Percentiles rank a stretch among this genome's conserved stretches.
Evolutionary conservation across 1,140 invertebrate species (phyloP).

Genomic region (Tetraneura akinire): DNA sequence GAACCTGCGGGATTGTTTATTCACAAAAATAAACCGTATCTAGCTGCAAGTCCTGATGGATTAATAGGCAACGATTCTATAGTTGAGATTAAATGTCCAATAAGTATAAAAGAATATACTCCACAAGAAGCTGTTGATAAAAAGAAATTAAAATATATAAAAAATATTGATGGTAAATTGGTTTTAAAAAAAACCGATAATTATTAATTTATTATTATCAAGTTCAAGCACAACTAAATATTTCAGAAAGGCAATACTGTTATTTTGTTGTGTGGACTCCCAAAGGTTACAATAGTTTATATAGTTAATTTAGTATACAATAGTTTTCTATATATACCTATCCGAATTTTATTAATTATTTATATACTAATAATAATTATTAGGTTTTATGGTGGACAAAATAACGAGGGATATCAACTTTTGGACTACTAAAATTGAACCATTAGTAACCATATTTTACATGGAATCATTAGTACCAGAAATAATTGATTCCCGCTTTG

Average conservation of each 20-base stretch:
- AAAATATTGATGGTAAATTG: background rate
- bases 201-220: slow-evolving; percentile 9
- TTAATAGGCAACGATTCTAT: background rate
- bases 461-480: too few species aligned
- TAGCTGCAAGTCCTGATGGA: background rate
- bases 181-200: slow-evolving; percentile 6
- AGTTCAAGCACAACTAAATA: background rate
- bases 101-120: slow-evolving; percentile 14
- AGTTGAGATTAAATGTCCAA: background rate
- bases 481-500: too few species aligned
- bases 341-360: too few species aligned
- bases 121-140: background rate
- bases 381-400: too few species aligned
- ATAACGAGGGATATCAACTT: too few species aligned
- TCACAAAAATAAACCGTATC: background rate
- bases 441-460: too few species aligned
- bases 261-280: background rate
- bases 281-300: background rate
- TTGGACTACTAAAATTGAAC: too few species aligned
- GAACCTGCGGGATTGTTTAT: slow-evolving; percentile 1
- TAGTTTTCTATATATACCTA: too few species aligned
- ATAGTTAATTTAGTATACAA: too few species aligned
- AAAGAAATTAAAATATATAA: background rate
- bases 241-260: background rate
- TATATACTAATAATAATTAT: too few species aligned